phyloP scores from a whole-genome alignment of 2,888 invertebrate species.

The Boloria selene region DNA sequence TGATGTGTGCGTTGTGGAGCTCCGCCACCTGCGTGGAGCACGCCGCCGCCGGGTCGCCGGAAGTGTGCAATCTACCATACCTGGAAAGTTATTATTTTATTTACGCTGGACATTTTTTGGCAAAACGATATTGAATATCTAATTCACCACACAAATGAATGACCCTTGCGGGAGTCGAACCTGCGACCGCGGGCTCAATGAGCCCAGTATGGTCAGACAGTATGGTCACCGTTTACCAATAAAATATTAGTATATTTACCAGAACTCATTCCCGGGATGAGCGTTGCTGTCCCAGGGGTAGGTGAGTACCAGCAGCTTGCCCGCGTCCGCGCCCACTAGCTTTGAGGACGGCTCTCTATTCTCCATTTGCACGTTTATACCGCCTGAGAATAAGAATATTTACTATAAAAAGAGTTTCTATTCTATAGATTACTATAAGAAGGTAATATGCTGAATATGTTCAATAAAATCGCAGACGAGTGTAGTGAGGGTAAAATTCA shows the following conservation, averaged over 20 bases:
- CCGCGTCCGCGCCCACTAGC: conserved; percentile 66
- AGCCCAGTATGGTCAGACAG: too few relatives aligned
- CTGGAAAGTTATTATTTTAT: too few relatives aligned
- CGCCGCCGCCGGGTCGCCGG: conserved; percentile 85
- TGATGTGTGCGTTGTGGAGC: conserved; percentile 83
- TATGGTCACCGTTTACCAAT: background rate
- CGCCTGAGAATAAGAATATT: conserved; percentile 52
- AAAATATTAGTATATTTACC: conserved; percentile 61
- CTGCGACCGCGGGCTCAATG: too few relatives aligned
- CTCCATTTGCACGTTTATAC: conserved; percentile 77
- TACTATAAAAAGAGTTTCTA: too few relatives aligned
- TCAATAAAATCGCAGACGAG: too few relatives aligned
- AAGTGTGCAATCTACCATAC: conserved; percentile 75
- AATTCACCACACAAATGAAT: too few relatives aligned
- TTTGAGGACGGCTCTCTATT: conserved; percentile 81
- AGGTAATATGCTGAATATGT: too few relatives aligned
- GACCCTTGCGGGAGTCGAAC: too few relatives aligned
- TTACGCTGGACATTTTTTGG: too few relatives aligned
- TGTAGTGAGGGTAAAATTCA: too few relatives aligned
- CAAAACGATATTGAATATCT: too few relatives aligned
- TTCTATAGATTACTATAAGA: too few relatives aligned
- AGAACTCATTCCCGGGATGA: conserved; percentile 88
- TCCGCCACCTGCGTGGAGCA: conserved; percentile 83
- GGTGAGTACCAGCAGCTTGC: conserved; percentile 83
- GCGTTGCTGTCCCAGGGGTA: conserved; percentile 89